Percentiles rank a stretch among this genome's conserved stretches.
Evolutionary conservation across 2,113 vertebrate genomes (phyloP).

Genomic region (Hemibagrus wyckioides): DNA sequence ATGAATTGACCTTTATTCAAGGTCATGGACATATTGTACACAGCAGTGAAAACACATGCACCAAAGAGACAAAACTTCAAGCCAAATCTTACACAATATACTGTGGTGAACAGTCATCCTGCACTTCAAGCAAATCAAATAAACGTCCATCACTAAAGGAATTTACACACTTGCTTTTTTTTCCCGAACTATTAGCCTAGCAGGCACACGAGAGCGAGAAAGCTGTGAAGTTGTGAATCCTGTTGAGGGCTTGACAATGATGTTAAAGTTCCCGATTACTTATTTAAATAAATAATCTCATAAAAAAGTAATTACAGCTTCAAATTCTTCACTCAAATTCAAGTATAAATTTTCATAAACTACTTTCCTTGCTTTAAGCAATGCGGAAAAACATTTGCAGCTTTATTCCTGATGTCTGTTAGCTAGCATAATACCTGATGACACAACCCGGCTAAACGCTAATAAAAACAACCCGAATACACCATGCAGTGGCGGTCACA

Average conservation of each 20-base stretch:
- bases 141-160: slow-evolving; percentile 7
- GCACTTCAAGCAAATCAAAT: slow-evolving; percentile 23
- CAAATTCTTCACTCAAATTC: background rate
- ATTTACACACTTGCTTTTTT: slow-evolving; percentile 13
- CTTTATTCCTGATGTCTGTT: background rate
- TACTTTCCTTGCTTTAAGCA: background rate
- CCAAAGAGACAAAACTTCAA: background rate
- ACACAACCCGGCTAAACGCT: background rate
- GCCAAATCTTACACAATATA: slow-evolving; percentile 32
- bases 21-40: background rate
- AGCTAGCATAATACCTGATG: background rate
- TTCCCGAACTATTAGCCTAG: slow-evolving; percentile 8
- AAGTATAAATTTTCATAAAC: background rate
- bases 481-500: background rate
- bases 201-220: background rate
- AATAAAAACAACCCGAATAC: background rate
- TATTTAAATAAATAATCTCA: background rate
- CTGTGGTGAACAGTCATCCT: slow-evolving; percentile 30
- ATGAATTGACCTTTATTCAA: background rate
- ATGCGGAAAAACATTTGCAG: background rate
- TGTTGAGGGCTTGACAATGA: background rate
- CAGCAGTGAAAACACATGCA: background rate
- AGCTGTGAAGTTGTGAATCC: slow-evolving; percentile 17
- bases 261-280: background rate
- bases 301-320: background rate